Evolutionary conservation across 2,888 invertebrate species (phyloP).

Genomic region (Drosophila paracracens): DNA sequence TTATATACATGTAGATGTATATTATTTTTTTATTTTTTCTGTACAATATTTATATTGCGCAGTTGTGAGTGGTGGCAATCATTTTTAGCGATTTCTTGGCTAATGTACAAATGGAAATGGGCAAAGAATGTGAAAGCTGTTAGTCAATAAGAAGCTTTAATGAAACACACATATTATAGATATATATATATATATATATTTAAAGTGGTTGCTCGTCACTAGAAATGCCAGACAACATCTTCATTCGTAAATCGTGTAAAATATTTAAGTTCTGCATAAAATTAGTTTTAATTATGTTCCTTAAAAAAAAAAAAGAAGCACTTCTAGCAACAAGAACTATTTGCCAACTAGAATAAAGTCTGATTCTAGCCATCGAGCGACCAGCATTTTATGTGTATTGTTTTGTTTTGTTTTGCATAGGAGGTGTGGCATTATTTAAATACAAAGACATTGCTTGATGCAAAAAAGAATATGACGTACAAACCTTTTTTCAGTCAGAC

Average conservation of each 20-base stretch:
- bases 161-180: constrained; percentile 19
- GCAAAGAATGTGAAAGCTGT: constrained; percentile 73
- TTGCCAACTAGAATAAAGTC: neutral
- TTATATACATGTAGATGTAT: constrained; percentile 34
- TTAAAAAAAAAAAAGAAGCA: neutral
- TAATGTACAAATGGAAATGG: constrained; percentile 58
- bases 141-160: constrained; percentile 52
- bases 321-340: neutral
- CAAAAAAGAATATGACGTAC: constrained; percentile 16
- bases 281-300: neutral
- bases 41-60: constrained; percentile 34
- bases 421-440: constrained; percentile 33
- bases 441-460: constrained; percentile 23
- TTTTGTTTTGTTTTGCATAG: neutral
- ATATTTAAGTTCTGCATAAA: neutral
- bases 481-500: constrained; percentile 37
- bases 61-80: constrained; percentile 54
- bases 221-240: constrained; percentile 1
- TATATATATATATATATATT: constrained; percentile 8
- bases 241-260: neutral
- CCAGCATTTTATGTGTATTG: constrained; percentile 1
- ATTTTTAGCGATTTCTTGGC: constrained; percentile 50
- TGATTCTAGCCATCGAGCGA: neutral
- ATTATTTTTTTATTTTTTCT: constrained; percentile 14
- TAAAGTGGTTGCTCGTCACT: constrained; percentile 5